Evolutionary conservation across 92 coral and sea anemone genomes (phyloP).

Genomic region (Paramuricea clavata): DNA sequence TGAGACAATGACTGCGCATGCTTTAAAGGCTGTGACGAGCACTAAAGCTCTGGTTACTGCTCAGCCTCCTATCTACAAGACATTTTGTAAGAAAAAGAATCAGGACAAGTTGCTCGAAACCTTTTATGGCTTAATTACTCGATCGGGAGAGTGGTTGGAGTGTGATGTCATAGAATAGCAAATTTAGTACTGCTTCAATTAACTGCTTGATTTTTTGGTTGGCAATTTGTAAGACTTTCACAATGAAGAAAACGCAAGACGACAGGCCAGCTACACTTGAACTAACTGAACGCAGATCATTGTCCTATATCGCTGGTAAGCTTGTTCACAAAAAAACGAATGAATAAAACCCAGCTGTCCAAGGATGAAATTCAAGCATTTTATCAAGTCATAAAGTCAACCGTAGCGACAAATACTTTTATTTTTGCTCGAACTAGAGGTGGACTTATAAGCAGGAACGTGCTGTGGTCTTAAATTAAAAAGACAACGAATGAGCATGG

Average conservation of each 20-base stretch:
- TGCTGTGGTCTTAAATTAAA: no score
- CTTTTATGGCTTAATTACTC: background rate
- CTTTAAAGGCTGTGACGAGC: background rate
- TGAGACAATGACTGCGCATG: background rate
- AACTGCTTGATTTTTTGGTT: background rate
- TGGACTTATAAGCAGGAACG: conserved; percentile 15
- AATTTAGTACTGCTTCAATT: background rate
- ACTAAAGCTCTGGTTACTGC: background rate
- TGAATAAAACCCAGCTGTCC: background rate
- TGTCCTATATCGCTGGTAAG: background rate
- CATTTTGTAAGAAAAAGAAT: background rate
- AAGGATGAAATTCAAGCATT: background rate
- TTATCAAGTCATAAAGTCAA: background rate
- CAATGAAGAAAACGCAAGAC: background rate
- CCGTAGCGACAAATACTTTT: background rate
- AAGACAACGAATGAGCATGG: no score
- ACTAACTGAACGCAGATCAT: background rate
- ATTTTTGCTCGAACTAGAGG: conserved; percentile 1
- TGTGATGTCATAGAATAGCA: background rate
- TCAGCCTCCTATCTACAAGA: background rate
- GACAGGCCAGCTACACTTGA: background rate
- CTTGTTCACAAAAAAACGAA: background rate
- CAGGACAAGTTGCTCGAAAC: background rate
- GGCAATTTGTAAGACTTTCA: background rate
- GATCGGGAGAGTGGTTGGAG: background rate